Conservation (phyloP, 2,888 invertebrate genomes). For the Heliconius ethilla region DNA sequence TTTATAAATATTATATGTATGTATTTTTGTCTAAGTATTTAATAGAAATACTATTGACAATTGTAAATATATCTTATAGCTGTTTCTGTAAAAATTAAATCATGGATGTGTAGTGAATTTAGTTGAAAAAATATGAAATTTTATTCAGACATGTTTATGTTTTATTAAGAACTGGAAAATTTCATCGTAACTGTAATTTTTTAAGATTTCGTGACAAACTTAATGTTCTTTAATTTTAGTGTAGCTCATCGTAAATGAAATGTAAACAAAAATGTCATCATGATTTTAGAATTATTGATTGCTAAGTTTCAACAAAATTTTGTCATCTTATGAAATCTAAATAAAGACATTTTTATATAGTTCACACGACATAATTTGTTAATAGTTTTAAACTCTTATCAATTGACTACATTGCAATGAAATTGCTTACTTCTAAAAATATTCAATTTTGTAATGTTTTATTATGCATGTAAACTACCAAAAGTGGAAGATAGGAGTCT, state of each 20-base stretch:
- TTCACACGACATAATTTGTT: neutral
- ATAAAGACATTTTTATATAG: too few relatives aligned
- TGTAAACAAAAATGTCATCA: neutral
- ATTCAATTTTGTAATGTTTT: conserved; percentile 4
- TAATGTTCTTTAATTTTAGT: neutral
- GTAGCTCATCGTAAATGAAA: neutral
- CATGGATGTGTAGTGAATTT: conserved; percentile 13
- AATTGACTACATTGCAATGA: neutral
- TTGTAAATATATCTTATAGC: conserved; percentile 16
- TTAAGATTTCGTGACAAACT: neutral
- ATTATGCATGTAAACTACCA: neutral
- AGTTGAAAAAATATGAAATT: neutral
- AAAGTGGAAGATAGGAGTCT: neutral
- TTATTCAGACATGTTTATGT: neutral
- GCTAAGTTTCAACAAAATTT: neutral
- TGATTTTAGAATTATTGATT: neutral
- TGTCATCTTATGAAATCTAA: too few relatives aligned
- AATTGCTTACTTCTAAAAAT: neutral
- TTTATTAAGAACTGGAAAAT: neutral
- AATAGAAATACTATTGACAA: conserved; percentile 2
- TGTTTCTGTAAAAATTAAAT: conserved; percentile 13
- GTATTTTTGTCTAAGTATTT: conserved; percentile 12
- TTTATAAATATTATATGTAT: conserved; percentile 27
- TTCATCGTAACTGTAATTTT: neutral
- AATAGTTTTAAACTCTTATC: neutral